Percentiles rank a stretch among this genome's conserved stretches.
Conservation (phyloP, 23 tunicate genomes). For the Botrylloides violaceus region DNA sequence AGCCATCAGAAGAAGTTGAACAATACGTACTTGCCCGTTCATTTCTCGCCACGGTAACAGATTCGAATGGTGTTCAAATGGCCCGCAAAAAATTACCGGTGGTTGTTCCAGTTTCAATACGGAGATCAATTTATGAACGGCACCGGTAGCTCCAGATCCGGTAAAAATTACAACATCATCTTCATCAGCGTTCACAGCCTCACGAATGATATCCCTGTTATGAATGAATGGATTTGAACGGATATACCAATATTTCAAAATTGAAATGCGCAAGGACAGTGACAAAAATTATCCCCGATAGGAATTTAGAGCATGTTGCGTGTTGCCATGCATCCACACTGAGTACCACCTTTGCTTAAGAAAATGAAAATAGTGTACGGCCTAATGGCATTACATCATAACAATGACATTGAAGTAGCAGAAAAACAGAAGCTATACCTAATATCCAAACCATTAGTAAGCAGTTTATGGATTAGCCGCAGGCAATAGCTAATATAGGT, state of each 20-base stretch:
- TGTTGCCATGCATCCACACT: too few species aligned
- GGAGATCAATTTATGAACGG: constrained; percentile 26
- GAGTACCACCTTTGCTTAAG: too few species aligned
- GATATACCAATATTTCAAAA: neutral
- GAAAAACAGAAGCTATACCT: too few species aligned
- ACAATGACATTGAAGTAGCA: too few species aligned
- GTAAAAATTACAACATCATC: constrained; percentile 37
- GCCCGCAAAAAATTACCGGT: constrained; percentile 38
- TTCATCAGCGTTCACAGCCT: constrained; percentile 34
- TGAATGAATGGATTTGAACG: neutral
- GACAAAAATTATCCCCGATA: too few species aligned
- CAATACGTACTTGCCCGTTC: neutral
- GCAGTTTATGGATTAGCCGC: too few species aligned
- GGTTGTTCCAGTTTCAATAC: constrained; percentile 25
- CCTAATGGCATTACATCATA: too few species aligned
- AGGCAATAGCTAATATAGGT: too few species aligned
- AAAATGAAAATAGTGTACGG: too few species aligned
- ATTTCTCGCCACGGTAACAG: constrained; percentile 39
- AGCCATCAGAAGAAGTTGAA: too few species aligned
- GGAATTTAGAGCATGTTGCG: too few species aligned
- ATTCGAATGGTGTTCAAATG: constrained; percentile 43
- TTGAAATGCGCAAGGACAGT: neutral
- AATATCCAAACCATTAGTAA: too few species aligned
- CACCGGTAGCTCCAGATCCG: constrained; percentile 34
- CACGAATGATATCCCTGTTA: constrained; percentile 24